These are phyloP conservation scores for Lethenteron reissneri DNA, from an alignment of 2,113 vertebrate species.

Conservation along the genomic window DNA sequence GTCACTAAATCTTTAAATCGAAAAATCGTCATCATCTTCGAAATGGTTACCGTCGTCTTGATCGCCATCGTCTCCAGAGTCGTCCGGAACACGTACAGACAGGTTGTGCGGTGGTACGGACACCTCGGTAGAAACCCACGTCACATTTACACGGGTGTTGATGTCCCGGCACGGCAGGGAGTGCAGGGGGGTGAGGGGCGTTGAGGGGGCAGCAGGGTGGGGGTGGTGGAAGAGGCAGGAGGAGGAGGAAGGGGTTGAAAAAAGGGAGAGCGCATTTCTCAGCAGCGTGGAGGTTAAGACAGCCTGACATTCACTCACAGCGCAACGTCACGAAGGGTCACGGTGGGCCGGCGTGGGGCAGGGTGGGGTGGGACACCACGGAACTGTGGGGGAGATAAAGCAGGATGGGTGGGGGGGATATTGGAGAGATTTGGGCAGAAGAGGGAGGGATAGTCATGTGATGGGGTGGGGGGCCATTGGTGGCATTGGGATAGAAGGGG, in stretches of 20 bases:
- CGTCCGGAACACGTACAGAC: too few species aligned
- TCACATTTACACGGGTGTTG: too few species aligned
- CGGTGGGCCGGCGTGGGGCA: not conserved
- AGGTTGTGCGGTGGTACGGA: too few species aligned
- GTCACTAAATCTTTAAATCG: too few species aligned
- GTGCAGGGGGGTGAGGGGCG: not conserved
- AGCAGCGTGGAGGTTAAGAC: not conserved
- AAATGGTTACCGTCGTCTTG: too few species aligned
- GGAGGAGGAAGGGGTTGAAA: not conserved
- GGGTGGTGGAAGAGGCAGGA: not conserved
- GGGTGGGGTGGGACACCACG: not conserved
- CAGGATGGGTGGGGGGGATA: not conserved
- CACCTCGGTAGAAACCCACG: too few species aligned
- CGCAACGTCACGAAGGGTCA: not conserved
- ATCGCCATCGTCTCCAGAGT: too few species aligned
- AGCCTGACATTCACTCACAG: too few species aligned
- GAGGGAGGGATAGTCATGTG: not conserved
- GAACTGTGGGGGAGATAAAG: not conserved
- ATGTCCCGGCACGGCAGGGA: not conserved
- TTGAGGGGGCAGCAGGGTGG: not conserved
- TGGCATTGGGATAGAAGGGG: not conserved
- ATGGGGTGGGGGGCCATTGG: not conserved
- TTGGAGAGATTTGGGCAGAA: not conserved
- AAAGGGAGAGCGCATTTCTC: not conserved
- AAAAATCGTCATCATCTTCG: too few species aligned